A percentile compares a stretch with the other conserved stretches of the same genome.
These are phyloP conservation scores for Amblyopsis rosae DNA, from an alignment of 2,113 vertebrate genomes.

Conservation along the genomic window DNA sequence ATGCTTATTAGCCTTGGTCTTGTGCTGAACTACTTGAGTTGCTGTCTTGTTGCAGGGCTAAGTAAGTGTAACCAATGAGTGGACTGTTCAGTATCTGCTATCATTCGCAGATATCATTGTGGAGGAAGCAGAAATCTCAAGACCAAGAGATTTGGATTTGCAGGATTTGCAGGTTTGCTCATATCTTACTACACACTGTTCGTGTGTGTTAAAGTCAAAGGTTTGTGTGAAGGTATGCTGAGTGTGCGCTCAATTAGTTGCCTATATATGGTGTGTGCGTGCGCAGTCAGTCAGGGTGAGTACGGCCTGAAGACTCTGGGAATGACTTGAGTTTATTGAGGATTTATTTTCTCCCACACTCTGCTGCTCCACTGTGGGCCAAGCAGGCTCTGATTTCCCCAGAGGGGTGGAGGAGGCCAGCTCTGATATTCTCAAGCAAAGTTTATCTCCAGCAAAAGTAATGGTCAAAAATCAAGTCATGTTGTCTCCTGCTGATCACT, in stretches of 20 bases:
- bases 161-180: too few relatives aligned
- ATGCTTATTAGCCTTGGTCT: not conserved
- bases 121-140: too few relatives aligned
- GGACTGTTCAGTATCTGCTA: too few relatives aligned
- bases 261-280: not conserved
- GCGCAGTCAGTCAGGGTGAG: not conserved
- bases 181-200: too few relatives aligned
- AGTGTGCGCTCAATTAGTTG: not conserved
- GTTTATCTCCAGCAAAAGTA: slow-evolving; percentile 57
- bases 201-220: too few relatives aligned
- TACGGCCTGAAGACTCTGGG: slow-evolving; percentile 39
- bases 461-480: slow-evolving; percentile 53
- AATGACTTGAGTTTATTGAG: slow-evolving; percentile 52
- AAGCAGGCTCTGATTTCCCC: slow-evolving; percentile 69
- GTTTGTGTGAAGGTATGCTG: too few relatives aligned
- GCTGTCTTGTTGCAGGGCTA: slow-evolving; percentile 6
- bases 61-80: not conserved
- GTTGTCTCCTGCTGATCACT: slow-evolving; percentile 43
- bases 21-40: not conserved
- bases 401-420: slow-evolving; percentile 37
- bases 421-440: slow-evolving; percentile 52
- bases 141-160: too few relatives aligned
- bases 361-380: slow-evolving; percentile 50
- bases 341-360: slow-evolving; percentile 71
- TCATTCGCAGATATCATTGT: too few relatives aligned